Base-by-base conservation (phyloP, 2,888 invertebrate genomes). In the Pammene aurita region DNA sequence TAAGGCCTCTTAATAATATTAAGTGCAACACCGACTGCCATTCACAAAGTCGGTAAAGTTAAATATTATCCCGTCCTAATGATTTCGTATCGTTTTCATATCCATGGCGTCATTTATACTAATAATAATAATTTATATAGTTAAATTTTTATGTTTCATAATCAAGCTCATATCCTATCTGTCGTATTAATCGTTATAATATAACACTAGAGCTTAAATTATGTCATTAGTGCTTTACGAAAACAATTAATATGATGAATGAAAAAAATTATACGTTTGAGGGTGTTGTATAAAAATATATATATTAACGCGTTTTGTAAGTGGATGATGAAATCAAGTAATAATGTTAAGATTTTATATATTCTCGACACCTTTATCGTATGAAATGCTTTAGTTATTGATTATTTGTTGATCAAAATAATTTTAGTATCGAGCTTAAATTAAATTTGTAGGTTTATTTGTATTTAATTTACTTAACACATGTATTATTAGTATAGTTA, bases 381-480 rank as follows among this genome's bases (percentile, higher is more conserved):
- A 64, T 68, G 52, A 68, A 68, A 68, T 57, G 57, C 44, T 67
- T 56, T 68, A 64, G 63, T 64, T 66, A 66, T 58, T 58, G 48
- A 50, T 63, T 61, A 44, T 62, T 50, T 52, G n/a, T 68, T 65
- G 69, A 69, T 69, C 69, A 69, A 69, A 69, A 55, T 69, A 69
- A 65, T 58, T 13, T 65, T 55, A 69, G 64, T 60, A 63, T 65
- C 69, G 69, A 69, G 69, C 69, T 69, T 69, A 69, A 69, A 60
- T 65, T 69, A 69, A 68, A 26, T 69, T 44, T 9, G 14, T 69
- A 69, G 65, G 60, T 58, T 69, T 69, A 68, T 68, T 63, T 58
- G 26, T 69, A 69, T 69, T 69, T 69, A 60, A 65, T 65, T 68
- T 56, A 48, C 56, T 61, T 54, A 46, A 42, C 46, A 42, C 60